phyloP scores from a whole-genome alignment of 1,140 invertebrate genomes.

The Drosophila pruinosa region DNA sequence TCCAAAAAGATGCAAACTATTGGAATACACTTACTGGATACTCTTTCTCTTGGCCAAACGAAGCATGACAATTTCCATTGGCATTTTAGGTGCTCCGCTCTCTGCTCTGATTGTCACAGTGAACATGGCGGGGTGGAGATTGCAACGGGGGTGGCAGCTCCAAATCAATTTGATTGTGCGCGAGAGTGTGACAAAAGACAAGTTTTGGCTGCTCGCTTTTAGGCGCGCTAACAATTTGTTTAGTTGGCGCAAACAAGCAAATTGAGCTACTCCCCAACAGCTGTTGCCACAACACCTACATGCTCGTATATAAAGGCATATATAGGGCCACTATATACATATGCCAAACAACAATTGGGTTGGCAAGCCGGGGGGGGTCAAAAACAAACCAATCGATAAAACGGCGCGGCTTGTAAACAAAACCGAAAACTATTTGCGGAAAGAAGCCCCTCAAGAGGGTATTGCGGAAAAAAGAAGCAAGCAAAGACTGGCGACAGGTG shows the following conservation, averaged over 20 bases:
- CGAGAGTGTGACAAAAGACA: slow-evolving; percentile 51
- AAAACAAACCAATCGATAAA: slow-evolving; percentile 40
- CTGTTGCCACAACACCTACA: slow-evolving; percentile 27
- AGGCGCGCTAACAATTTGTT: slow-evolving; percentile 38
- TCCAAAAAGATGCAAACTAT: slow-evolving; percentile 15
- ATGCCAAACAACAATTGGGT: slow-evolving; percentile 22
- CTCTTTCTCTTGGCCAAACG: slow-evolving; percentile 24
- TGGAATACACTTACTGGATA: background rate
- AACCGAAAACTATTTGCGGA: slow-evolving; percentile 37
- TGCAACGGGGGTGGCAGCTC: background rate
- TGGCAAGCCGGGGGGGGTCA: background rate
- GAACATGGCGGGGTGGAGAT: background rate
- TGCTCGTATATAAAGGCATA: too few species aligned
- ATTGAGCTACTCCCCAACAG: slow-evolving; percentile 32
- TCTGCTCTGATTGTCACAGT: slow-evolving; percentile 66
- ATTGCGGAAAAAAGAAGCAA: background rate
- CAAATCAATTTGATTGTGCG: slow-evolving; percentile 65
- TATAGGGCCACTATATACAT: slow-evolving; percentile 29
- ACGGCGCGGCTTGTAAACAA: slow-evolving; percentile 23
- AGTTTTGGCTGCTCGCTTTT: slow-evolving; percentile 3
- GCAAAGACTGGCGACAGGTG: slow-evolving; percentile 1
- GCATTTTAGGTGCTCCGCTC: slow-evolving; percentile 13
- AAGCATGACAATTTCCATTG: slow-evolving; percentile 48
- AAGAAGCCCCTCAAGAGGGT: slow-evolving; percentile 31
- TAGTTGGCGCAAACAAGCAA: slow-evolving; percentile 52